phyloP scores from a whole-genome alignment of 2,113 vertebrate genomes.

The Neodontobutis hainanensis region DNA sequence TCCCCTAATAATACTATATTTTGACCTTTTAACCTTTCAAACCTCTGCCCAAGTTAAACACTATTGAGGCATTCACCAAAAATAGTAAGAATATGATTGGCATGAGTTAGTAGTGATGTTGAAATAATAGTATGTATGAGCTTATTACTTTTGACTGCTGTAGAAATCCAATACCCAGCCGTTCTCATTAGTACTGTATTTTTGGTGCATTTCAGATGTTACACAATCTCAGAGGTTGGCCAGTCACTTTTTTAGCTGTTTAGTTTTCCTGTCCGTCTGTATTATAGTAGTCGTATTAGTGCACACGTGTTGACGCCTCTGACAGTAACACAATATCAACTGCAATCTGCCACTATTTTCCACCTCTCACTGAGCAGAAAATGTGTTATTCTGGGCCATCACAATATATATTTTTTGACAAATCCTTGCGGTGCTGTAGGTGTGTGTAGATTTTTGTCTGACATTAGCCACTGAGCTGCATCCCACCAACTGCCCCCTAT shows the following conservation, averaged over 20 bases:
- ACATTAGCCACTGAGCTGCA: conserved; percentile 16
- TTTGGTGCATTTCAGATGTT: background rate
- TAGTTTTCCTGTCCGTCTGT: conserved; percentile 1
- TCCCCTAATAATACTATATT: too few relatives aligned
- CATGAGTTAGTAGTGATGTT: background rate
- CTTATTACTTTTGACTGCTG: background rate
- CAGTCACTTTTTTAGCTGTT: background rate
- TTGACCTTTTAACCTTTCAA: background rate
- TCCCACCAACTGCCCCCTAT: conserved; percentile 48
- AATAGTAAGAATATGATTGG: too few relatives aligned
- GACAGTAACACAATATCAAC: conserved; percentile 29
- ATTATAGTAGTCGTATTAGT: conserved; percentile 2
- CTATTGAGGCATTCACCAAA: too few relatives aligned
- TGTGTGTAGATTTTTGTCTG: conserved; percentile 21
- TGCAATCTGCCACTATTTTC: conserved; percentile 31
- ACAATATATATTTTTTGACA: conserved; percentile 8
- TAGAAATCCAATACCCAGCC: background rate
- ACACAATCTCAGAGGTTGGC: background rate
- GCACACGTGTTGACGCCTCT: conserved; percentile 5
- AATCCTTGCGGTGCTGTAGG: conserved; percentile 1
- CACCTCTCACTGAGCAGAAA: conserved; percentile 21
- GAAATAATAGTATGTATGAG: background rate
- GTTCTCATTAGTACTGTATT: conserved; percentile 6
- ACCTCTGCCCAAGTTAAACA: too few relatives aligned
- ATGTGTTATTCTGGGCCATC: conserved; percentile 20